These are phyloP conservation scores for Micronycteris hirsuta DNA, from an alignment of 2,113 vertebrate genomes.

Conservation along the genomic window DNA sequence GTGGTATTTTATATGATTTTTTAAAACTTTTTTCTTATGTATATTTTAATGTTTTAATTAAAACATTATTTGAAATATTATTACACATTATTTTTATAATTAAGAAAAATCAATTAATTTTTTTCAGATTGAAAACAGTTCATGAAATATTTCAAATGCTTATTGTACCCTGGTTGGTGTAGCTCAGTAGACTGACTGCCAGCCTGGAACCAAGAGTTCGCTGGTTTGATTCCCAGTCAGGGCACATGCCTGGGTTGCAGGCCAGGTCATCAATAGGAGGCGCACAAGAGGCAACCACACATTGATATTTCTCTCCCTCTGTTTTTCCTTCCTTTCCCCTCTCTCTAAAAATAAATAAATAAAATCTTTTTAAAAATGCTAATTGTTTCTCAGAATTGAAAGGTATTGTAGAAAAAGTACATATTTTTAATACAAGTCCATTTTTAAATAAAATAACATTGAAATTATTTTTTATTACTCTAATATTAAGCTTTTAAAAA, in stretches of 20 bases:
- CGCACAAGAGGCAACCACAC: no score
- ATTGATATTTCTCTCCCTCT: no score
- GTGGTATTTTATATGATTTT: not conserved
- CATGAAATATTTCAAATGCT: not conserved
- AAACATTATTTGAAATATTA: no score
- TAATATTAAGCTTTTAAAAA: conserved; percentile 63
- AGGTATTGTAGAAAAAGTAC: conserved; percentile 46
- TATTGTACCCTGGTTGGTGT: no score
- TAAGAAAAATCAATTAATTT: conserved; percentile 6
- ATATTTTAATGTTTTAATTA: not conserved
- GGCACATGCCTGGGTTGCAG: no score
- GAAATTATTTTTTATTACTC: conserved; percentile 35
- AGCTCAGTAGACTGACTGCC: no score
- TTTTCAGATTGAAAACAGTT: conserved; percentile 5
- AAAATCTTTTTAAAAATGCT: not conserved
- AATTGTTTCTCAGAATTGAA: conserved; percentile 38
- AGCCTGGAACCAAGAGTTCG: no score
- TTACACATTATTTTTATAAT: conserved; percentile 18
- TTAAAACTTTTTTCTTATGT: not conserved
- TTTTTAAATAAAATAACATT: conserved; percentile 31
- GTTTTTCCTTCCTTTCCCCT: no score
- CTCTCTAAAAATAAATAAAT: no score
- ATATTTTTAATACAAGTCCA: conserved; percentile 48
- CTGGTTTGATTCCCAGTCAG: no score
- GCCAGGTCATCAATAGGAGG: no score